Evolutionary conservation across 2,888 invertebrate species (phyloP), one percentile per base, ranked within the genome.

Genomic region (Boloria euphrosyne): DNA sequence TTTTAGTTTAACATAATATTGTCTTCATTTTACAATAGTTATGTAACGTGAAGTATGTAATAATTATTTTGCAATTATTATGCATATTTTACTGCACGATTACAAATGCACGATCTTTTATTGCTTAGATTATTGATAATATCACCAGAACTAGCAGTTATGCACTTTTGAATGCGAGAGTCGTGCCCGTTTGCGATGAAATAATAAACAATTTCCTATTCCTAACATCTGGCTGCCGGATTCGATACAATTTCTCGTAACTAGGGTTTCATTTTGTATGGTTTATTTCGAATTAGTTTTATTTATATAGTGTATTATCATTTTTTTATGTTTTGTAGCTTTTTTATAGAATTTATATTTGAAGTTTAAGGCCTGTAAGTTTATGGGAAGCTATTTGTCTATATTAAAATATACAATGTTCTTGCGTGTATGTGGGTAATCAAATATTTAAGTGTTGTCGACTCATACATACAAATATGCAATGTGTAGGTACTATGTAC

Each of bases 201-300:
- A 71, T 70, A 71, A 71, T 65, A 69, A 69, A 70, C 70, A 69
- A 62, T 70, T 66, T 71, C 70, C 70, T 66, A 66, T 64, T 62
- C 51, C 64, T 64, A 62, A 66, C 69, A 69, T 71, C 71, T 71
- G 71, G 69, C 57, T 22, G 54, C 65, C 62, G 68, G 66, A 66
- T 66, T 62, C 27, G 57, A 67, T 70, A 57, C 57, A 69, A 61
- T 69, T 69, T 66, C 66, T 63, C 68, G 55, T 62, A 61, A 44
- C 52, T 51, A 17, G 51, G 51, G 47, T 27, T 46, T 43, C 27
- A 14, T 43, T 50, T 54, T 14, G 44, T 18, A 50, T 16, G 27
- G 47, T 59, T 31, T 49, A 49, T 49, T 46, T 57, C 13, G 10
- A 46, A 44, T 44, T 22, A 22, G n/a, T 46, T 46, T 57, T 44